A percentile compares a stretch with the other conserved stretches of the same genome.
These are phyloP conservation scores for Drosophila pachea DNA, from an alignment of 1,140 invertebrate genomes.

Conservation along the genomic window DNA sequence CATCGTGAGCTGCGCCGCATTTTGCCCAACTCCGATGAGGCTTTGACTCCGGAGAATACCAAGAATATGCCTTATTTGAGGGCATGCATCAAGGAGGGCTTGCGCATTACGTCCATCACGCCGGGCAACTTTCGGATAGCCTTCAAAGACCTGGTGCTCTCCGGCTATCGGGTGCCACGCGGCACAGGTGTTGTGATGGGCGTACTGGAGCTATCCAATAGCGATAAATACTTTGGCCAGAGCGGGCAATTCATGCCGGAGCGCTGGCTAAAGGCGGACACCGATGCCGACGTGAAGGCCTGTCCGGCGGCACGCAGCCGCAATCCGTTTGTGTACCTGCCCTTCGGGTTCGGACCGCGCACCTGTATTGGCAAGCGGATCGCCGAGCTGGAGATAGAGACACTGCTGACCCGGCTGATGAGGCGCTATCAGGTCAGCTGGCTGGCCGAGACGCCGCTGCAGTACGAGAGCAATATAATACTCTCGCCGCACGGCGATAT, in stretches of 20 bases:
- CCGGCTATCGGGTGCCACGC: conserved; percentile 90
- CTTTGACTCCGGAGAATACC: conserved; percentile 74
- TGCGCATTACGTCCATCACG: conserved; percentile 91
- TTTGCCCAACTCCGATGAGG: conserved; percentile 56
- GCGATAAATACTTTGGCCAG: conserved; percentile 82
- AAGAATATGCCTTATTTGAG: conserved; percentile 79
- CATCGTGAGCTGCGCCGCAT: conserved; percentile 79
- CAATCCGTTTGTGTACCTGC: conserved; percentile 69
- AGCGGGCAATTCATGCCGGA: conserved; percentile 87
- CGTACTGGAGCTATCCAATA: conserved; percentile 57
- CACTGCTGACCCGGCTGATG: conserved; percentile 82
- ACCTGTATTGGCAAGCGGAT: conserved; percentile 83
- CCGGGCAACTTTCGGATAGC: conserved; percentile 89
- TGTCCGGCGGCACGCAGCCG: conserved; percentile 75
- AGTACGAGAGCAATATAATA: conserved; percentile 69
- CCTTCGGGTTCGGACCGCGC: conserved; percentile 82
- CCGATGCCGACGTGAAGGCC: conserved; percentile 4
- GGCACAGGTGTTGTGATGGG: conserved; percentile 79
- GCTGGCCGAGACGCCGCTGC: conserved; percentile 43
- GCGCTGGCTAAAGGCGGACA: conserved; percentile 82
- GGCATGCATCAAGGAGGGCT: conserved; percentile 82
- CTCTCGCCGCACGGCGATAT: conserved; percentile 56
- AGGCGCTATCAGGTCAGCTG: conserved; percentile 79
- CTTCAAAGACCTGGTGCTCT: conserved; percentile 86
- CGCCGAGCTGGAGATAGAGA: conserved; percentile 85